Evolutionary conservation across 92 coral and sea anemone genomes (phyloP), one percentile per base, ranked within the genome.

Genomic region (Scolanthus callimorphus): DNA sequence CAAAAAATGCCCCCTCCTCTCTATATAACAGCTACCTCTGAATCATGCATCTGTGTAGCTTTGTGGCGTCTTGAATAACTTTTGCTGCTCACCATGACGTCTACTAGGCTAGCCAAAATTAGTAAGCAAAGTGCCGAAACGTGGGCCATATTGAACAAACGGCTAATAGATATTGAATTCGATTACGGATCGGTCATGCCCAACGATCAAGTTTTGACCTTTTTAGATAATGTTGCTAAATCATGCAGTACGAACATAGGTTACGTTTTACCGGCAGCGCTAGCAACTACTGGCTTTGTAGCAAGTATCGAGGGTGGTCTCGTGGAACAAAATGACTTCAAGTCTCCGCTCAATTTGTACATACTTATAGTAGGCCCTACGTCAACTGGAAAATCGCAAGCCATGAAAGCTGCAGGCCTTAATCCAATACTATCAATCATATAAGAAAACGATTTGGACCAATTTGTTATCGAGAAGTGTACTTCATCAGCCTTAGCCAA

Each of bases 101-200:
- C 43, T 15, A 6, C 43, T 34, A 6, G 43, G 43, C 43, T 34
- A 34, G 6, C 15, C 6, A 34, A 34, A 15, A 22, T 53, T 31
- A 34, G 20, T 12, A 39, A 29, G 22, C 72, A 65, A 25, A 31
- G 38, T 22, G 63, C 31, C 27, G 37, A 31, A 37, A 65, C 63
- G 19, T 65, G 72, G 72, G 52, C 62, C 37, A 60, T 15, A 25
- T 46, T 65, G 17, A 60, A 65, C 63, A 65, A 51, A 25, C 20
- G 72, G 37, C 30, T 65, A 30, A 65, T 53, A 3, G 64, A 65
- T 23, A 15, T 65, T 6, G 25, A 23, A 4, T 65, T 65, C 9
- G 25, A 37, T 22, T 65, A 20, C 27, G 20, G 31, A n/a, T n/a
- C n/a, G 4, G 51, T 37, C n/a, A 39, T 51, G 19, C 52, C 52